A percentile compares a stretch with the other conserved stretches of the same genome.
These are phyloP conservation scores for Catharus ustulatus DNA, from an alignment of 2,797 vertebrate genomes.

Conservation along the genomic window DNA sequence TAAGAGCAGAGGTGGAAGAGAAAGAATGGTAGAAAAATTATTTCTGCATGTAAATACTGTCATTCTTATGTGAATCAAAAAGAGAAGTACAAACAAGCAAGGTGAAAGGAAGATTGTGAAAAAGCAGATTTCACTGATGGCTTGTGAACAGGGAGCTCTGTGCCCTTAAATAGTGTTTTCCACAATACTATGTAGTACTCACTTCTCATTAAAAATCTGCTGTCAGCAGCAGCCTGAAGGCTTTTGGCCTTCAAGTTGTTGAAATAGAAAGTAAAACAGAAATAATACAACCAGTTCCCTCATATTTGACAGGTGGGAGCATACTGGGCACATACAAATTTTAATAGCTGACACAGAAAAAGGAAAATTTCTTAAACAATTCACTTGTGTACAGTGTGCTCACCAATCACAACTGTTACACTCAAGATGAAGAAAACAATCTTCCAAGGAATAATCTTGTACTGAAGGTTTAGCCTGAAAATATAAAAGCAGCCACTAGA, in stretches of 20 bases:
- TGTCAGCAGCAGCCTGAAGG: conserved; percentile 23
- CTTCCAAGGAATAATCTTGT: not conserved
- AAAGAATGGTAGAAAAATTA: not conserved
- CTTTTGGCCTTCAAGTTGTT: not conserved
- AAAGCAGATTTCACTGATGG: not conserved
- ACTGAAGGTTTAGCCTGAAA: not conserved
- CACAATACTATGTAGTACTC: not conserved
- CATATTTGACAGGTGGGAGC: not conserved
- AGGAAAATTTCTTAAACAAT: not conserved
- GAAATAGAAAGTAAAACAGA: not conserved
- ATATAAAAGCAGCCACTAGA: not conserved
- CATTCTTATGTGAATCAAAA: not conserved
- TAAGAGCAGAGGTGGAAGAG: not conserved
- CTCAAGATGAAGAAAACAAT: not conserved
- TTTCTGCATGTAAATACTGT: not conserved
- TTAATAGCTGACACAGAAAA: not conserved
- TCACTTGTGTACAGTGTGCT: not conserved
- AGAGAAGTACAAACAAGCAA: not conserved
- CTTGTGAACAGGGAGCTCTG: not conserved
- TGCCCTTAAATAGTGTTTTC: not conserved
- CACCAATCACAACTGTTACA: not conserved
- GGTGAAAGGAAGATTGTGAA: not conserved
- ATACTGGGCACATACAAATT: not conserved
- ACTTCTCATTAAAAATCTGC: not conserved
- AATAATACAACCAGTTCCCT: not conserved